Evolutionary conservation across 2,113 vertebrate genomes (phyloP), one percentile per base, ranked within the genome.

Genomic region (Spea bombifrons): DNA sequence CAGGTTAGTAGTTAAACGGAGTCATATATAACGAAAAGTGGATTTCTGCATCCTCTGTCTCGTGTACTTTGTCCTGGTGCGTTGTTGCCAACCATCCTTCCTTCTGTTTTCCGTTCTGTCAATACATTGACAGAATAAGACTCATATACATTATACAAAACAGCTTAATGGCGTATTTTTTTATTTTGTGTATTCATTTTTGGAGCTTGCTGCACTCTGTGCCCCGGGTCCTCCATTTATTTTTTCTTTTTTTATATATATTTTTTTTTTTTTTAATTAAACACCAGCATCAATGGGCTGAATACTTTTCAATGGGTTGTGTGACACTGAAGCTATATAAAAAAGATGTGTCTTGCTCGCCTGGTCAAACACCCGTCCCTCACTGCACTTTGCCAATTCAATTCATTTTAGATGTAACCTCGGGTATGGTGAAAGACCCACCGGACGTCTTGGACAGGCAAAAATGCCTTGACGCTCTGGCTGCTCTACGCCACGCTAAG

Each of bases 401-500:
- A 98, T 99, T 95, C 96, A 96, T 98, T 99, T 98, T 99, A 99
- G 97, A 99, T 99, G 94, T 99, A 98, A 98, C 97, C 93, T 96
- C 95, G 94, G 96, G 95, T 97, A 94, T 96, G 96, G 96, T 97
- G 97, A 97, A 97, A 97, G 97, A 99, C 92, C 97, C 97, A 96
- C 95, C 94, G 96, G 97, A 99, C 95, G 95, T 97, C 97, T 98
- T 99, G 97, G 97, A 99, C 96, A 98, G 97, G 96, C 97, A 97
- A 98, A 99, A 98, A 97, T 99, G 97, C 96, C 97, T 99, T 97
- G 97, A 98, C 95, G 97, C 97, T 98, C 97, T 99, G 96, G 96
- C 97, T 96, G 97, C 97, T 95, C 97, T 99, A 93, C 97, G 97
- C 96, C 97, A 99, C 97, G 97, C 97, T 97, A 99, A 99, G 97